phyloP scores from a whole-genome alignment of 2,797 vertebrate species.

The Enteromius afrohamiltoni region DNA sequence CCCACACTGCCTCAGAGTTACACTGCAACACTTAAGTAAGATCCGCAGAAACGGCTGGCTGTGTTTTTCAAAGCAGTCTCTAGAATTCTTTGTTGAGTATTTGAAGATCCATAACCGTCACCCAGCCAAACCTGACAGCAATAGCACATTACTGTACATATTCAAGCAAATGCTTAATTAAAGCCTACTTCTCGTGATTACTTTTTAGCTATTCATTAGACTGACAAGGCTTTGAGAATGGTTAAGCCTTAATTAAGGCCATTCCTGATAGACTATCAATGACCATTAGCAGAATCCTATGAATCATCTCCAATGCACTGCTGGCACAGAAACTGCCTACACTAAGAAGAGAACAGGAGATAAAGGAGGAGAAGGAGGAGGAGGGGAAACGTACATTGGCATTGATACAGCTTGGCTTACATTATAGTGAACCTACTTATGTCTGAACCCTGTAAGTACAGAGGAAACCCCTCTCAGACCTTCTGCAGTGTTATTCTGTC shows the following conservation, averaged over 20 bases:
- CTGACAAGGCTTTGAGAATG: constrained; percentile 63
- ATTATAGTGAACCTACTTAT: constrained; percentile 45
- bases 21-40: constrained; percentile 19
- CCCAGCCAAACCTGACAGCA: constrained; percentile 21
- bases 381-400: constrained; percentile 33
- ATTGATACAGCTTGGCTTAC: constrained; percentile 51
- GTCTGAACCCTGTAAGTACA: constrained; percentile 40
- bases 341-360: constrained; percentile 47
- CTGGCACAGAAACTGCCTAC: constrained; percentile 65
- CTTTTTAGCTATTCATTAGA: constrained; percentile 66
- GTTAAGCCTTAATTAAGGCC: constrained; percentile 56
- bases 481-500: constrained; percentile 15
- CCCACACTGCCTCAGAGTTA: constrained; percentile 6
- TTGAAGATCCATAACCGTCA: not conserved
- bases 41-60: not conserved
- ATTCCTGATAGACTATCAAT: constrained; percentile 69
- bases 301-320: constrained; percentile 72
- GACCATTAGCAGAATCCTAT: constrained; percentile 69
- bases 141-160: constrained; percentile 42
- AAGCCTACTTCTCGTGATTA: constrained; percentile 66
- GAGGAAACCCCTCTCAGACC: constrained; percentile 27
- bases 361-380: not conserved
- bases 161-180: constrained; percentile 69
- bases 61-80: constrained; percentile 10
- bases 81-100: not conserved